Percentiles rank a stretch among this genome's conserved stretches.
phyloP scores from a whole-genome alignment of 2,888 invertebrate genomes.

The Falcaria lacertinaria region DNA sequence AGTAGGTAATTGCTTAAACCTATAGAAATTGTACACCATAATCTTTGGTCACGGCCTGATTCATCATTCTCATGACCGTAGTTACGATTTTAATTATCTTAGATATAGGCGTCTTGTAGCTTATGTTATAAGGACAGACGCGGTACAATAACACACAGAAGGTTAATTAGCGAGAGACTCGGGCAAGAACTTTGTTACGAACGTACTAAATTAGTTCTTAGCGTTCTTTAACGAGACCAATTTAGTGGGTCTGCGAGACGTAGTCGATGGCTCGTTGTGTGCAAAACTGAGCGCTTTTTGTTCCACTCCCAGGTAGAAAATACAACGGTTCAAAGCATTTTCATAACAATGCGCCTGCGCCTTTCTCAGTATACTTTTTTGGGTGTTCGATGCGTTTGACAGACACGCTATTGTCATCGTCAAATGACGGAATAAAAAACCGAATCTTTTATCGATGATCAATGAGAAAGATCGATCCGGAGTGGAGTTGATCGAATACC shows the following conservation, averaged over 20 bases:
- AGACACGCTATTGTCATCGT: conserved; percentile 75
- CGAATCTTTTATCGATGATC: conserved; percentile 61
- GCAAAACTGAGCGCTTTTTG: conserved; percentile 70
- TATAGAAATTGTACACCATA: too few species aligned
- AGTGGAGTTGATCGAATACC: conserved; percentile 43
- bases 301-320: conserved; percentile 68
- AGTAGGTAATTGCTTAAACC: conserved; percentile 16
- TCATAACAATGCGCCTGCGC: conserved; percentile 77
- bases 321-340: conserved; percentile 70
- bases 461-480: conserved; percentile 58
- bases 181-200: conserved; percentile 60
- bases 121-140: conserved; percentile 24
- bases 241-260: conserved; percentile 59
- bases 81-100: conserved; percentile 40
- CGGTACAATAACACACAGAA: conserved; percentile 28
- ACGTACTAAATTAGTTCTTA: conserved; percentile 67
- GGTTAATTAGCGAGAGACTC: conserved; percentile 36
- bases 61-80: conserved; percentile 40
- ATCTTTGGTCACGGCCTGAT: too few species aligned
- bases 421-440: conserved; percentile 71
- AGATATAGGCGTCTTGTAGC: conserved; percentile 28
- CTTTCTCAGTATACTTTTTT: conserved; percentile 71
- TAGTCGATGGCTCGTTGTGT: conserved; percentile 60
- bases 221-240: conserved; percentile 65
- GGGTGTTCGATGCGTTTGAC: conserved; percentile 63